Base-by-base conservation (phyloP, 1,140 invertebrate genomes). In the Sarcophaga bullata region DNA sequence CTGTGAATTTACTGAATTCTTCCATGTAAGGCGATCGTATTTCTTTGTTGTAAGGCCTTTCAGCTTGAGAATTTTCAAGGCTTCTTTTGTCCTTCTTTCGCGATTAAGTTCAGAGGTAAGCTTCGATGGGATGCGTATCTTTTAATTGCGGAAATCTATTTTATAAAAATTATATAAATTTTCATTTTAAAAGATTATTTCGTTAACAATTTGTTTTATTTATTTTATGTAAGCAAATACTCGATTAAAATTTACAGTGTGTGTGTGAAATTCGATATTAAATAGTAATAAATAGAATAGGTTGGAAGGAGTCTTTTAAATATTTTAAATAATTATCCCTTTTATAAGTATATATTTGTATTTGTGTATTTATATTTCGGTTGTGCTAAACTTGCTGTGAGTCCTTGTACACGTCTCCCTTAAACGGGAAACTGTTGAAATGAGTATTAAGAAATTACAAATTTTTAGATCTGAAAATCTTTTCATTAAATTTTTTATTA, bases 11-110 rank as follows among this genome's bases (percentile, higher is more conserved):
- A 84, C 93, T 93, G 89, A 96, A 94, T 87, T 98, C 97, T 82
- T 95, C 94, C n/a, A n/a, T 80, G 94, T 92, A 0, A 99, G 91
- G 80, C 97, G 93, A 90, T 99, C 97, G 91, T 98, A 99, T n/a
- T 91, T 98, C 97, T 84, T 93, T 94, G 82, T 94, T n/a, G n/a
- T 94, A 0, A 98, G 91, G 84, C n/a, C 95, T 95, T 86, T 97
- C 94, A 4, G 97, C 95, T 91, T 99, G 97, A 4, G 94, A 95
- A n/a, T n/a, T 88, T 97, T 96, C 5, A 98, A 87, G 13, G 96
- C 95, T 86, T 95, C 93, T n/a, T 85, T 97, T 95, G 86, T 98
- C 95, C 87, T 95, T 95, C 87, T 94, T 83, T 95, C 93, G 81
- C 92, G 93, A n/a, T 91, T 89, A 17, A 97, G 87, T 80, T 96